Evolutionary conservation across 2,888 invertebrate genomes (phyloP), one percentile per base, ranked within the genome.

Genomic region (Gymnosoma rotundatum): DNA sequence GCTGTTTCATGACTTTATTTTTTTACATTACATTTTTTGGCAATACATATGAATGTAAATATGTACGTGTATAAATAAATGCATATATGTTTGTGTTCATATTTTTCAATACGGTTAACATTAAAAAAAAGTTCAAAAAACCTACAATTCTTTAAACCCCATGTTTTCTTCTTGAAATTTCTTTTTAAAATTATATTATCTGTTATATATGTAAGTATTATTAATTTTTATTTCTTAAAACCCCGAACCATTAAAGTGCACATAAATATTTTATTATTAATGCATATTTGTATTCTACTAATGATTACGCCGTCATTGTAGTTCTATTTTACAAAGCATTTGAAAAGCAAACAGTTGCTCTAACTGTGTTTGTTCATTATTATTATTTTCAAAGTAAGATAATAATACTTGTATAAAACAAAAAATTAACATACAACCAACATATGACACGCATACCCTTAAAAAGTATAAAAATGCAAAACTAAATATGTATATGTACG

Each of bases 41-140:
- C 81, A 81, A 67, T 21, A 50, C 36, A n/a, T 38, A 54, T 8
- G 38, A 50, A 18, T 25, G 32, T 25, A 67, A 32, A 18, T 48
- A 18, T 25, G 32, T 25, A 67, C 45, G 18, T 48, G 32, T 18
- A 10, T 12, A 48, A 8, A 48, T 48, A 18, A 0, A 32, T 21
- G 38, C 7, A 50, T 7, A 36, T 10, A 10, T 48, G 18, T 25
- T n/a, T 61, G 25, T 61, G 25, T 64, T 4, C 21, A 16, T 18
- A 3, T 12, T 1, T 45, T 63, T 20, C 21, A 42, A 36, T 21
- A 16, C 21, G 42, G 0, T 25, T 61, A 48, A 61, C 50, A 42
- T 56, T 42, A 66, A 48, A 66, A 60, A 64, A 60, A 64, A 74
- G 84, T 81, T 81, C 84, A 84, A 78, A 81, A 81, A 61, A 78